Evolutionary conservation across 2,113 vertebrate species (phyloP), one percentile per base, ranked within the genome.

Genomic region (Bambusicola thoracicus): DNA sequence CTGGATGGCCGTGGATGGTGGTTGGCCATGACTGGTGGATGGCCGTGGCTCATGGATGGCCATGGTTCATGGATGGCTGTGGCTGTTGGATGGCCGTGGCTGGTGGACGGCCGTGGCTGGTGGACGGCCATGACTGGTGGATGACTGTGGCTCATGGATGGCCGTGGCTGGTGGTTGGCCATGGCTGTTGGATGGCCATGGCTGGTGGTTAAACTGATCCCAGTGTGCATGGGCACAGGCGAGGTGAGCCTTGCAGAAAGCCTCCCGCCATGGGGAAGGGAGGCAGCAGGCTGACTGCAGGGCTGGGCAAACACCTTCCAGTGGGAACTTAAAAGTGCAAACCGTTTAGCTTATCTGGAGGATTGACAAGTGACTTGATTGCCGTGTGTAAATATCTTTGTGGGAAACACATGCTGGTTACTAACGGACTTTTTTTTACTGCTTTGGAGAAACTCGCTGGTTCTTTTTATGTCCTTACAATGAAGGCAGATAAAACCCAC

Each of bases 401-500:
- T 78, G 92, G 76, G 90, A 94, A 92, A 76, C 43, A 13, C n/a
- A 29, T 36, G 25, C 87, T 75, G 62, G 13, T 83, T 69, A 90
- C 85, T 87, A 93, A 83, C 79, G 16, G 93, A 91, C 85, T 83
- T 30, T 92, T 92, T 92, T 92, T 94, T 92, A 93, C 89, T 85
- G 87, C 92, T 87, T 87, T 69, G 70, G 89, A 89, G 81, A 89
- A 96, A 96, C 93, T 94, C 4, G 0, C 82, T 92, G 68, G 29
- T 86, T 93, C 83, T 96, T 94, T 95, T 96, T 94, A 90, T 90
- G 95, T 95, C 76, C 51, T 88, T 81, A 93, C 85, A 84, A 92
- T 91, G 90, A 82, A 96, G 76, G 51, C 90, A 88, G 89, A 95
- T 96, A 96, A 97, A 96, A 90, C 81, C 93, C 90, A 91, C 87